Evolutionary conservation across 2,888 invertebrate genomes (phyloP), one percentile per base, ranked within the genome.

Genomic region (Galerucella nymphaeae): DNA sequence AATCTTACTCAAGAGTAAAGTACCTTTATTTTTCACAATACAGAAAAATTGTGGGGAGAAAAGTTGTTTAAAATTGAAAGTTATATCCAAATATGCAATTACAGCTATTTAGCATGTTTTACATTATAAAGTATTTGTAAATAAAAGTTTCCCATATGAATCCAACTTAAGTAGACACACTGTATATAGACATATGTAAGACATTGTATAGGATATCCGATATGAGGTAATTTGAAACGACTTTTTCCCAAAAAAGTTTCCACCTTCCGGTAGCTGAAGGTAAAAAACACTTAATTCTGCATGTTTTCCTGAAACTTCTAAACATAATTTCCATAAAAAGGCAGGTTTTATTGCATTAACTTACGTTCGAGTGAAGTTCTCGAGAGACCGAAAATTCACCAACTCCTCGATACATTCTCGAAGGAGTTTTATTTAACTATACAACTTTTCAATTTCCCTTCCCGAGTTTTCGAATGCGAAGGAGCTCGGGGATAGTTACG

Each of bases 371-470:
- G 77, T 76, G 75, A 75, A 77, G 77, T 78, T 79, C 81, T 71
- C 59, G 48, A 74, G 80, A 80, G 80, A 80, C 72, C 58, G 71
- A 76, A 79, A 80, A 80, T 80, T 78, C 78, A 76, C 76, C 72
- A 68, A 77, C 77, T 79, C 78, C 77, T 79, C 78, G 76, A 79
- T 79, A 78, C 75, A 66, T 66, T 66, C 65, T 59, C 66, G 53
- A 70, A 50, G 80, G 78, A 82, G 78, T 82, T 82, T 84, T 83
- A 84, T 83, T 84, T 83, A 84, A 84, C 82, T 82, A 82, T 83
- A 83, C 84, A 84, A 83, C 83, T 84, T 84, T 84, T 83, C 84
- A 84, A 84, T 84, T 84, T 84, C 82, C 83, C 82, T 81, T 79
- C 76, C 79, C 53, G 62, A 38, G 13, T 62, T 78, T 79, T 80